Conservation (phyloP, 30 jellyfish, hydroid and myxozoan genomes). For the Hydractinia echinata region DNA sequence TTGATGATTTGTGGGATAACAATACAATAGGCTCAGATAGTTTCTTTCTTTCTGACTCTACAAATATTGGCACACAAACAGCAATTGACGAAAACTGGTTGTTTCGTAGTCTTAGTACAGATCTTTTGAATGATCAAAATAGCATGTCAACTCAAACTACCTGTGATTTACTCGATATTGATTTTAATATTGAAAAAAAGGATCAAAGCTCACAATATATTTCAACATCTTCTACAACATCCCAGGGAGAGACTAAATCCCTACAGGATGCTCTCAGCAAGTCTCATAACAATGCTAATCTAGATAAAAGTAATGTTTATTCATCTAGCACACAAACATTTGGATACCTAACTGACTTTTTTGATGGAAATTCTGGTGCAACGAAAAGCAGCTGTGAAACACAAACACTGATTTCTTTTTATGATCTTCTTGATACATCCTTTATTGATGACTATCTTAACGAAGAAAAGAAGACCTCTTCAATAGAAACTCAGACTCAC, state of each 20-base stretch:
- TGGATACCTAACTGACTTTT: neutral
- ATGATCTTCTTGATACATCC: constrained; percentile 32
- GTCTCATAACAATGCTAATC: too few relatives aligned
- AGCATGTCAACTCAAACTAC: constrained; percentile 27
- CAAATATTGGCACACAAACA: constrained; percentile 24
- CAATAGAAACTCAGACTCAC: constrained; percentile 20
- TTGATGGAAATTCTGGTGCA: neutral
- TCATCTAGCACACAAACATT: constrained; percentile 34
- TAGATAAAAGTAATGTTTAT: neutral
- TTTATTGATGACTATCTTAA: constrained; percentile 35
- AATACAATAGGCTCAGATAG: neutral
- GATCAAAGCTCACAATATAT: neutral
- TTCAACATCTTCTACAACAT: neutral
- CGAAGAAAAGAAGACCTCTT: neutral
- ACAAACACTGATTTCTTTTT: constrained; percentile 43
- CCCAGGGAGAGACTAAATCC: neutral
- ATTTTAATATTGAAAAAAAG: constrained; percentile 1
- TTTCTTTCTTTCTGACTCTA: neutral
- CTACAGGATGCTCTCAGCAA: too few relatives aligned
- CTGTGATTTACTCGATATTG: constrained; percentile 19
- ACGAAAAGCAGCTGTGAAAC: constrained; percentile 21
- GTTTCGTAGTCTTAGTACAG: constrained; percentile 14
- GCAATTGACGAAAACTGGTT: constrained; percentile 4
- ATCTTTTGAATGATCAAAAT: constrained; percentile 5
- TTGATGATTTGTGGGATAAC: constrained; percentile 8